Conservation (phyloP, 2,113 vertebrate genomes). For the Macroglossus sobrinus region DNA sequence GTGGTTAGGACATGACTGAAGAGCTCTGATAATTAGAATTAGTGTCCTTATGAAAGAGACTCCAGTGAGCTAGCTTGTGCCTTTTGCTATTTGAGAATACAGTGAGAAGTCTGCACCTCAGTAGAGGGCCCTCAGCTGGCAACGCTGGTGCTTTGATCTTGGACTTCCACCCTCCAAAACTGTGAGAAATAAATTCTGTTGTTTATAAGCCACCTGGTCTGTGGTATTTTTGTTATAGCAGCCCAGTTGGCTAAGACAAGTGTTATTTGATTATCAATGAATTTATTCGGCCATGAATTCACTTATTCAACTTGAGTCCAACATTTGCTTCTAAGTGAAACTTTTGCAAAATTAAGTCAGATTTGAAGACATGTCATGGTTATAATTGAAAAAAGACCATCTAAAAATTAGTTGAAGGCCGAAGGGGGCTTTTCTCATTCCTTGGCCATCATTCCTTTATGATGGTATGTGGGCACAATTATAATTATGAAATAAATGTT, state of each 20-base stretch:
- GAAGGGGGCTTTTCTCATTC: neutral
- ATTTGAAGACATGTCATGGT: neutral
- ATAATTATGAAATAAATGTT: neutral
- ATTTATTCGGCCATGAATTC: neutral
- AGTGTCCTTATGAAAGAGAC: neutral
- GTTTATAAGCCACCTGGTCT: neutral
- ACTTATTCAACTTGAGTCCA: neutral
- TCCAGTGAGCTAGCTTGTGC: neutral
- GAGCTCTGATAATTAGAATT: neutral
- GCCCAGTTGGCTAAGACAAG: neutral
- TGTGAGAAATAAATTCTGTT: neutral
- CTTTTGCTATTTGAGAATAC: neutral
- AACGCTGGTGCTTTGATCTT: neutral
- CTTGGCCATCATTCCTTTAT: neutral
- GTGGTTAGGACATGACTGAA: neutral
- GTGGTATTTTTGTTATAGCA: neutral
- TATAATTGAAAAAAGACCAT: neutral
- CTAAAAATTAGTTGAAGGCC: neutral
- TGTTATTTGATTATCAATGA: neutral
- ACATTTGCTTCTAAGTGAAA: neutral
- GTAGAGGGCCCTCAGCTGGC: neutral
- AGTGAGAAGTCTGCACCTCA: neutral
- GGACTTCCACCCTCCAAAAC: neutral
- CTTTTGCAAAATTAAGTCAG: neutral
- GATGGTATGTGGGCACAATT: neutral